phyloP scores from a whole-genome alignment of 2,113 vertebrate species.

The Petroica traversi region DNA sequence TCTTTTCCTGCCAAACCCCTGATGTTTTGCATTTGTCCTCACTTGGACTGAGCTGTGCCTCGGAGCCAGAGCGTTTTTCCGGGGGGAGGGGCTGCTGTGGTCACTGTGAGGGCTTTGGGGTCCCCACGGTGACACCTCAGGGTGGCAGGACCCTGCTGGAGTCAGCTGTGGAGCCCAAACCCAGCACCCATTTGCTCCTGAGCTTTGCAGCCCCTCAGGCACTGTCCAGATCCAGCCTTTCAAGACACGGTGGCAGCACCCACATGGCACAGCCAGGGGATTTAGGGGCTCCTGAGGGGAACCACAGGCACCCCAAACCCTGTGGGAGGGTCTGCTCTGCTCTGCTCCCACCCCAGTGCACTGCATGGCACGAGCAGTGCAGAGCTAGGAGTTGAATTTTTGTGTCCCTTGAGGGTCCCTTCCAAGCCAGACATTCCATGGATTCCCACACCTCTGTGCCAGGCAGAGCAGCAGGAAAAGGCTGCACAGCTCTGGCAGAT shows the following conservation, averaged over 20 bases:
- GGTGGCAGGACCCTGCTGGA: background rate
- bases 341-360: background rate
- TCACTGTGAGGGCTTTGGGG: rapidly evolving
- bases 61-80: background rate
- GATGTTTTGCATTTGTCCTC: background rate
- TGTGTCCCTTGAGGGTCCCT: background rate
- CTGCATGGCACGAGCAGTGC: background rate
- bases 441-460: background rate
- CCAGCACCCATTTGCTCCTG: background rate
- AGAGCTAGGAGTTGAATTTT: background rate
- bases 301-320: background rate
- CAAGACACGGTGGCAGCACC: background rate
- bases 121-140: background rate
- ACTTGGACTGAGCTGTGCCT: background rate
- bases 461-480: background rate
- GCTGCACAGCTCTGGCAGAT: background rate
- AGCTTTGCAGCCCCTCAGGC: background rate
- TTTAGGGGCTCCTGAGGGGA: background rate
- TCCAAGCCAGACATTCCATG: background rate
- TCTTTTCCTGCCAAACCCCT: background rate
- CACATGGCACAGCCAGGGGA: rapidly evolving
- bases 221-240: background rate
- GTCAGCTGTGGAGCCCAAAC: background rate
- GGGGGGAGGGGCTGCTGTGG: background rate
- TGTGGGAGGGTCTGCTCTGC: background rate